Conservation (phyloP, 2,888 invertebrate genomes). For the Eupithecia abbreviata region DNA sequence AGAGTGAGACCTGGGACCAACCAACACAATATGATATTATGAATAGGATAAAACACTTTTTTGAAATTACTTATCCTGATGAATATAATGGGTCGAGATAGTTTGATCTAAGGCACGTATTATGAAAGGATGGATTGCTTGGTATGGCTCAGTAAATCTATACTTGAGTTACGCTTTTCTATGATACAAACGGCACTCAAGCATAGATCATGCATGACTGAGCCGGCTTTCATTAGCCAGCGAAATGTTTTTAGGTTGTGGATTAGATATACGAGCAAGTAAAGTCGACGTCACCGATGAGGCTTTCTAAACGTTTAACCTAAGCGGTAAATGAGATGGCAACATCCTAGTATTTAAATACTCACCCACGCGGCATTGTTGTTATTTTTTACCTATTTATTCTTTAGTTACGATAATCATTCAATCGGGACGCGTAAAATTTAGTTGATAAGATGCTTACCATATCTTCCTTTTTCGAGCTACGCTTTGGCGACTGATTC, state of each 20-base stretch:
- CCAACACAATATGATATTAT: neutral
- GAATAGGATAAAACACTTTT: neutral
- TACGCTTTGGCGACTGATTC: slow-evolving; percentile 85
- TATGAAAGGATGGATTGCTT: too few species aligned
- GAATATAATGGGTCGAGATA: neutral
- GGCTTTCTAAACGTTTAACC: neutral
- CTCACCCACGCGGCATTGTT: neutral
- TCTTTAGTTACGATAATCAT: neutral
- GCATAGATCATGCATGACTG: too few species aligned
- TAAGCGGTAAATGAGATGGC: neutral
- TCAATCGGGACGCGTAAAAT: neutral
- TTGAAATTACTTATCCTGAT: neutral
- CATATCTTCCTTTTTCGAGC: slow-evolving; percentile 88
- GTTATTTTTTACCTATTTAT: neutral
- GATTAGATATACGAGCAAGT: too few species aligned
- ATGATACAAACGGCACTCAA: too few species aligned
- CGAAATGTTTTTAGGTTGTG: neutral
- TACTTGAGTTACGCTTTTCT: too few species aligned
- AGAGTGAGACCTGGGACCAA: neutral
- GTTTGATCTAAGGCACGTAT: neutral
- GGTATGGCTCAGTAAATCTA: too few species aligned
- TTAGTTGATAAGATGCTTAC: slow-evolving; percentile 68
- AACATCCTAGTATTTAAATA: neutral
- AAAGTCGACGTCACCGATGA: too few species aligned
- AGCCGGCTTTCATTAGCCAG: too few species aligned